phyloP scores from a whole-genome alignment of 2,888 invertebrate species.

The Ichneumon xanthorius region DNA sequence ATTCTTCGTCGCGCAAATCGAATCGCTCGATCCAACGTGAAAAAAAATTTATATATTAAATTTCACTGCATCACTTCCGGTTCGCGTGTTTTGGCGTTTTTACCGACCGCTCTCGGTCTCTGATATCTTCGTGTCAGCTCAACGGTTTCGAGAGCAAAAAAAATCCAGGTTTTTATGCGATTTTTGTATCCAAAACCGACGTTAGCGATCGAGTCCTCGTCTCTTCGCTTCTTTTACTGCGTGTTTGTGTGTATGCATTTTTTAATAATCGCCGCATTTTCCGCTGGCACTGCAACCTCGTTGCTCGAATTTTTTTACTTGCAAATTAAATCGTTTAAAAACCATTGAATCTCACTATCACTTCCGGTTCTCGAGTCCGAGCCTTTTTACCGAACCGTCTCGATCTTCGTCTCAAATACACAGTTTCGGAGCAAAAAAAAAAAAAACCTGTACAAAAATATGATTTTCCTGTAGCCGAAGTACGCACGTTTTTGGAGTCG shows the following conservation, averaged over 20 bases:
- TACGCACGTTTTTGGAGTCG: too few species aligned
- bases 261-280: neutral
- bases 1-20: too few species aligned
- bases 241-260: neutral
- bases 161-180: neutral
- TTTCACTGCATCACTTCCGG: neutral
- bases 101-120: too few species aligned
- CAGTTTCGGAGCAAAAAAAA: too few species aligned
- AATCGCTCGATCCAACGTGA: neutral
- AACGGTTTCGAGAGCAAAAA: too few species aligned
- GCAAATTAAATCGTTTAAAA: too few species aligned
- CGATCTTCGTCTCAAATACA: too few species aligned
- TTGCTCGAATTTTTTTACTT: too few species aligned
- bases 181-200: conserved; percentile 6
- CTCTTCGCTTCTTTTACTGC: neutral
- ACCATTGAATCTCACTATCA: neutral
- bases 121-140: too few species aligned
- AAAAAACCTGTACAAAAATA: neutral
- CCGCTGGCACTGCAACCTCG: too few species aligned
- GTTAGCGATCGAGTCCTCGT: conserved; percentile 10
- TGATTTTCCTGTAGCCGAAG: neutral
- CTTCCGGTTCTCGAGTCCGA: neutral
- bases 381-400: too few species aligned
- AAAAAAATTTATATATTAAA: neutral
- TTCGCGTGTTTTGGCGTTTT: neutral